These are phyloP conservation scores for Willisornis vidua DNA, from an alignment of 2,113 vertebrate genomes.

Conservation along the genomic window DNA sequence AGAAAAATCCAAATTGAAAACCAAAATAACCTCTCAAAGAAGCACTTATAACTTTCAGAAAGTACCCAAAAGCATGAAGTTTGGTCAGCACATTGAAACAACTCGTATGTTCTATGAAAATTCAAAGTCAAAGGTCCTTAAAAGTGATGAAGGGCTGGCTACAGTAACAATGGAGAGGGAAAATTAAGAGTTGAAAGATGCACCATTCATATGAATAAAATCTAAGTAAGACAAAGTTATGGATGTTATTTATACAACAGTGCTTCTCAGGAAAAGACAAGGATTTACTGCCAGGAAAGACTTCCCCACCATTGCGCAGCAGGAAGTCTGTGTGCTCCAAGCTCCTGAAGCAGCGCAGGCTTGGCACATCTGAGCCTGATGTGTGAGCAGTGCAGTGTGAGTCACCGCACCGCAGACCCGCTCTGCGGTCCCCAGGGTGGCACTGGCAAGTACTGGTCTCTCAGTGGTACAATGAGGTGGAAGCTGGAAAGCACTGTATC, in stretches of 20 bases:
- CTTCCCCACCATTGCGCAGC: neutral
- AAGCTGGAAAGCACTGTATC: neutral
- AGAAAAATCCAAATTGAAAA: neutral
- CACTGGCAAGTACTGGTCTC: rapidly evolving
- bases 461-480: neutral
- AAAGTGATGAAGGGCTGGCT: neutral
- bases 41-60: neutral
- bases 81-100: neutral
- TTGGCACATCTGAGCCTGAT: rapidly evolving
- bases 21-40: neutral
- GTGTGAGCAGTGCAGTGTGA: rapidly evolving
- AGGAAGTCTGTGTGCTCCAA: neutral
- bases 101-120: neutral
- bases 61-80: neutral
- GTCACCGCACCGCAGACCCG: too few relatives aligned
- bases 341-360: neutral
- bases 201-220: neutral
- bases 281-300: neutral
- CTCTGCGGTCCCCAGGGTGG: neutral
- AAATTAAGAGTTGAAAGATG: neutral
- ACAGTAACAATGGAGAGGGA: neutral
- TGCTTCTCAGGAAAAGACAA: neutral
- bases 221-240: neutral
- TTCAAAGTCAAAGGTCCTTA: neutral
- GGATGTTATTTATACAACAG: neutral